Conservation (phyloP, 2,797 vertebrate genomes). For the Cuculus canorus region DNA sequence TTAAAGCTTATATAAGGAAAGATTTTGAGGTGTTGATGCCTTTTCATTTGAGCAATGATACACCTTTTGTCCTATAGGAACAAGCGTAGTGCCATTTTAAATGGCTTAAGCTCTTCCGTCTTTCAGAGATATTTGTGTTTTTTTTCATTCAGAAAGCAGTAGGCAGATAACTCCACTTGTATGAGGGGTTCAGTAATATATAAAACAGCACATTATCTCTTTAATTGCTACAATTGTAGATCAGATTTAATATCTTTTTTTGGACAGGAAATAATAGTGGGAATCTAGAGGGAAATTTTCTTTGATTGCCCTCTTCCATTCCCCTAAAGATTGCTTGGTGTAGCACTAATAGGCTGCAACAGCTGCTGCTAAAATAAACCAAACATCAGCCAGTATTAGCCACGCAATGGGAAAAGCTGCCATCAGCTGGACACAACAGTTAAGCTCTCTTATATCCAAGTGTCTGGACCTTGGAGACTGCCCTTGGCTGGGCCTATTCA, state of each 20-base stretch:
- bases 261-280: background rate
- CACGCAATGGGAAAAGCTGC: background rate
- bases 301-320: background rate
- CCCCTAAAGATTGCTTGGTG: background rate
- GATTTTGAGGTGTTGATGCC: background rate
- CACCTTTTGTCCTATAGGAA: background rate
- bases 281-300: background rate
- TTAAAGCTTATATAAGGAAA: background rate
- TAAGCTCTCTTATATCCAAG: background rate
- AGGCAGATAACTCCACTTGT: background rate
- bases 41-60: background rate
- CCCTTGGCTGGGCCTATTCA: background rate
- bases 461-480: background rate
- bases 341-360: background rate
- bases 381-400: background rate
- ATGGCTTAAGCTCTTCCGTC: background rate
- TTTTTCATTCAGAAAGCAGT: background rate
- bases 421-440: background rate
- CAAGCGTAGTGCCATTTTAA: background rate
- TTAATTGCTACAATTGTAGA: background rate
- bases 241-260: background rate
- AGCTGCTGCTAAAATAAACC: background rate
- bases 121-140: fast-evolving
- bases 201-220: background rate
- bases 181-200: background rate